Conservation (phyloP, 2,797 vertebrate genomes). For the Ptychobarbus kaznakovi region DNA sequence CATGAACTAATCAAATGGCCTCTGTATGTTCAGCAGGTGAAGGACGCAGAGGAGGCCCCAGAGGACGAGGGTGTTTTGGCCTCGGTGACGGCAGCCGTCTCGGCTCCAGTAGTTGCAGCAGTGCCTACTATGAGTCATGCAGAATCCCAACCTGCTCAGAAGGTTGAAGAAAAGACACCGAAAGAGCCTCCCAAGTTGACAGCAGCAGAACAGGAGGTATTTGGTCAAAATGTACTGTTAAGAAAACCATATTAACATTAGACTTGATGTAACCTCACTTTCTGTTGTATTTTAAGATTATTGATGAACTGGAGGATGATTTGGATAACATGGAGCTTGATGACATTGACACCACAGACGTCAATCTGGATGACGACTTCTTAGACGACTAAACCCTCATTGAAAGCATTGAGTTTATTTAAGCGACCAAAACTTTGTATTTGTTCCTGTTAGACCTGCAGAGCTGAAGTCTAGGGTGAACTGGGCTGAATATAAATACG, state of each 20-base stretch:
- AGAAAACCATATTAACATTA: not conserved
- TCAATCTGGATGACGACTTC: slow-evolving; percentile 97
- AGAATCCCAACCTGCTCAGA: slow-evolving; percentile 62
- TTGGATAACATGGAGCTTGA: slow-evolving; percentile 97
- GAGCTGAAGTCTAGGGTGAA: not conserved
- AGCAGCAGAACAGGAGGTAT: slow-evolving; percentile 65
- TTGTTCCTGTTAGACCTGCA: slow-evolving; percentile 67
- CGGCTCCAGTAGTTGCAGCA: slow-evolving; percentile 35
- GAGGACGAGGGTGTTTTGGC: slow-evolving; percentile 49
- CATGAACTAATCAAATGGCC: not conserved
- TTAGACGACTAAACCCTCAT: slow-evolving; percentile 85
- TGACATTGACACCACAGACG: slow-evolving; percentile 95
- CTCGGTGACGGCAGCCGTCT: slow-evolving; percentile 40
- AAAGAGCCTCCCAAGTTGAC: slow-evolving; percentile 8
- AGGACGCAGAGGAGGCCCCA: slow-evolving; percentile 63
- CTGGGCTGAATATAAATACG: not conserved
- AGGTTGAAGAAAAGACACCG: slow-evolving; percentile 1
- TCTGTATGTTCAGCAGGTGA: slow-evolving; percentile 53
- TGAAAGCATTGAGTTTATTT: slow-evolving; percentile 69
- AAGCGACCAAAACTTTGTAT: slow-evolving; percentile 80
- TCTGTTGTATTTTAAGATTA: slow-evolving; percentile 64
- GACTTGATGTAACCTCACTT: not conserved
- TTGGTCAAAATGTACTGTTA: slow-evolving; percentile 34
- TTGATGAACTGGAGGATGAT: slow-evolving; percentile 94
- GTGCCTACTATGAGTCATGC: slow-evolving; percentile 51